Conservation (phyloP, 2,113 vertebrate species). For the Channa maculata region DNA sequence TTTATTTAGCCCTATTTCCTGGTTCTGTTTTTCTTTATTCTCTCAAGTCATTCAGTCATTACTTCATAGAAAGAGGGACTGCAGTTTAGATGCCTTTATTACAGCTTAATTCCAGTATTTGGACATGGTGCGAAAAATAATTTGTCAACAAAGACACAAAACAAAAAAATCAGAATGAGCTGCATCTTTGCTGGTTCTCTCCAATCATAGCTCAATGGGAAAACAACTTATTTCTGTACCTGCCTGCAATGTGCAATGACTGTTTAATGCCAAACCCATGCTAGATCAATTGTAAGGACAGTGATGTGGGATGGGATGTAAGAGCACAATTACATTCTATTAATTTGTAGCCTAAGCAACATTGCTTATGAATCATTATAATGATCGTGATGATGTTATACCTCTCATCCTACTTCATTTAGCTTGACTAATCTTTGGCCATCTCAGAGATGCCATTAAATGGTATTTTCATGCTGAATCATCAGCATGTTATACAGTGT, state of each 20-base stretch:
- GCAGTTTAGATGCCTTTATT: slow-evolving; percentile 19
- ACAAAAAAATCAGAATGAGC: neutral
- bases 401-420: neutral
- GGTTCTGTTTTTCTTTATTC: neutral
- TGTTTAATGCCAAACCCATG: neutral
- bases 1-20: neutral
- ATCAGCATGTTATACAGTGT: neutral
- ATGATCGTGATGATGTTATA: neutral
- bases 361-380: neutral
- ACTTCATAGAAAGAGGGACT: neutral
- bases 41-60: slow-evolving; percentile 1
- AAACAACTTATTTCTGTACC: neutral
- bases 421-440: slow-evolving; percentile 8
- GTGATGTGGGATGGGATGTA: slow-evolving; percentile 2
- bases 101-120: slow-evolving; percentile 12
- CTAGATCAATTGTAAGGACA: neutral
- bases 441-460: slow-evolving; percentile 32
- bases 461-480: slow-evolving; percentile 8
- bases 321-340: neutral
- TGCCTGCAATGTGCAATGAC: neutral
- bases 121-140: slow-evolving; percentile 21
- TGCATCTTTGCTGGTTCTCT: slow-evolving; percentile 17
- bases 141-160: slow-evolving; percentile 41
- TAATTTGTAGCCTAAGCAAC: slow-evolving; percentile 3
- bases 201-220: neutral